Conservation (phyloP, 53 echinoderm and acorn worm genomes). For the Holothuria scabra region DNA sequence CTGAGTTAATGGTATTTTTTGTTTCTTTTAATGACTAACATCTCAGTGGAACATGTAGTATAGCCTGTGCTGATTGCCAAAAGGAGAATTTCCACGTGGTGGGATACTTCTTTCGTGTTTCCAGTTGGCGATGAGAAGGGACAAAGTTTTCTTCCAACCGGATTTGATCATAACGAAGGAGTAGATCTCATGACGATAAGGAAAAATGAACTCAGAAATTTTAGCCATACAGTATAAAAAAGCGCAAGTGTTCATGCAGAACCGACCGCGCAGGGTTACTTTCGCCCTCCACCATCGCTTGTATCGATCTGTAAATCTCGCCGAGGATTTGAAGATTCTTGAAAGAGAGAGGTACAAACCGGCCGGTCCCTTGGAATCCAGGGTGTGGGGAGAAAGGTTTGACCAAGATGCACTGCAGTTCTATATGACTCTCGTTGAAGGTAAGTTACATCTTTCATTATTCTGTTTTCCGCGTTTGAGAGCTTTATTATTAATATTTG, state of each 20-base stretch:
- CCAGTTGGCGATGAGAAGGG: no score
- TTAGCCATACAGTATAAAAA: constrained; percentile 66
- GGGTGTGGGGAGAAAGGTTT: constrained; percentile 74
- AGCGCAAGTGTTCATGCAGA: constrained; percentile 66
- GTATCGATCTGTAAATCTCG: constrained; percentile 60
- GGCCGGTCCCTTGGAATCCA: constrained; percentile 65
- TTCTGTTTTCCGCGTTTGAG: no score
- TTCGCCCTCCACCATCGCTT: constrained; percentile 68
- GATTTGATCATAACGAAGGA: no score
- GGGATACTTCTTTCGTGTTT: no score
- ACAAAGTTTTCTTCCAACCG: no score
- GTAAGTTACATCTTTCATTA: constrained; percentile 15
- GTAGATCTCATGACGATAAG: no score
- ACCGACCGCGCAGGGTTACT: constrained; percentile 64
- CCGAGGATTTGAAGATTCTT: constrained; percentile 66
- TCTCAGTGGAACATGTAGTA: no score
- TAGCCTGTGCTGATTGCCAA: no score
- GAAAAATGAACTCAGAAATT: constrained; percentile 53
- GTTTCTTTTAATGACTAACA: no score
- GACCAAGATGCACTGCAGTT: constrained; percentile 63
- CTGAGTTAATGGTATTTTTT: no score
- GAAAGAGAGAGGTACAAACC: constrained; percentile 62
- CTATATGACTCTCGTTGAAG: constrained; percentile 70
- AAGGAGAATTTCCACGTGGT: no score
- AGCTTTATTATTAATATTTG: background rate